Conservation (phyloP, 2,113 vertebrate genomes). For the Vulpes ferrilata region DNA sequence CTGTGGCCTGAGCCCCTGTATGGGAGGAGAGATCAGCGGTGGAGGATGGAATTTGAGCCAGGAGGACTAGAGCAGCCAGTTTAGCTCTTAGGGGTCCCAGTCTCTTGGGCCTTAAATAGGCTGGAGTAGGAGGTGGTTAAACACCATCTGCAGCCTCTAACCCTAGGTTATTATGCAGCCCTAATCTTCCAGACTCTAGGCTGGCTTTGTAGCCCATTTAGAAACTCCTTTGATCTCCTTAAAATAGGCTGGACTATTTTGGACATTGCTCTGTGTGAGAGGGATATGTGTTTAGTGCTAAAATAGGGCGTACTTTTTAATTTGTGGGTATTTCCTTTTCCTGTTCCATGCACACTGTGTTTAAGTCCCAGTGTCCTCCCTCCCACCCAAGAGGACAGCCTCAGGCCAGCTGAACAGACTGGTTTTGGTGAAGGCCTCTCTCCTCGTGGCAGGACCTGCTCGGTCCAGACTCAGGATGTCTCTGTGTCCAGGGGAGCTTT, state of each 20-base stretch:
- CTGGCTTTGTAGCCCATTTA: not conserved
- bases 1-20: rapidly evolving
- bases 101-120: not conserved
- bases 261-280: not conserved
- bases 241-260: conserved; percentile 66
- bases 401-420: not conserved
- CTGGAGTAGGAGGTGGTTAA: not conserved
- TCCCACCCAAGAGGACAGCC: not conserved
- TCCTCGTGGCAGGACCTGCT: not conserved
- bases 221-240: conserved; percentile 53
- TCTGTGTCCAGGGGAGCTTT: not conserved
- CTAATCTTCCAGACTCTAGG: not conserved
- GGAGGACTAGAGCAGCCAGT: not conserved
- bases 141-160: rapidly evolving
- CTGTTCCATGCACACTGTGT: not conserved
- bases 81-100: not conserved
- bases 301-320: conserved; percentile 54
- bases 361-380: not conserved
- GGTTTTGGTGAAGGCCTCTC: not conserved
- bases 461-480: not conserved
- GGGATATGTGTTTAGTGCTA: conserved; percentile 58
- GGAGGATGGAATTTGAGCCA: not conserved
- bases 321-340: conserved; percentile 64
- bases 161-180: not conserved
- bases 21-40: not conserved